Evolutionary conservation across 2,888 invertebrate genomes (phyloP), one percentile per base, ranked within the genome.

Genomic region (Coremacera marginata): DNA sequence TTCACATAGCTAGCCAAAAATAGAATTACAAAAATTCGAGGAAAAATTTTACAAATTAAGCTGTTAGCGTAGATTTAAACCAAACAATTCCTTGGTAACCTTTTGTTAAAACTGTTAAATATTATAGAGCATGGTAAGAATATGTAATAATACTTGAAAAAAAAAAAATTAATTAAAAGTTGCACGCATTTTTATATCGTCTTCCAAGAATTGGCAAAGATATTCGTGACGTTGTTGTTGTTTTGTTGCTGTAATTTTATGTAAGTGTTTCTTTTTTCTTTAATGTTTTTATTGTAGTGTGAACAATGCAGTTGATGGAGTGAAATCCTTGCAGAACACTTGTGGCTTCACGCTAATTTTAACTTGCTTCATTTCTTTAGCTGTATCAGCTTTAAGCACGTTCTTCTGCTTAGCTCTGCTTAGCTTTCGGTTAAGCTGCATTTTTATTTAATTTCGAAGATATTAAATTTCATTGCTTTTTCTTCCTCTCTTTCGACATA

Each of bases 281-380:
- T 44, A 25, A 19, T 51, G 5, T 70, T 60, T 7, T 51, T 27
- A 19, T 27, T 3, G 25, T 60, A 60, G 19, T 52, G 49, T 44
- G 1, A 44, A 14, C 44, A 52, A 16, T 67, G 57, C 22, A 55
- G 14, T 11, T 16, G 2, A 14, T 60, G 27, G 44, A 44, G 25
- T 37, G 22, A 44, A 57, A 25, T 19, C 60, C 14, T 37, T 19
- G 19, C 57, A 31, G 8, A 25, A 16, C 25, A 19, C 16, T 65
- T 51, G 63, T 70, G 51, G 70, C 65, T 76, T 63, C 75, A 75
- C 78, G 78, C 78, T 70, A 79, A 79, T 77, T 79, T 77, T 60
- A 75, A 67, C 31, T 27, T 67, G 60, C 78, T 75, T 74, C 55
- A 37, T 37, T 76, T 11, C 27, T 27, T 2, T 27, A 27, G 44